These are phyloP conservation scores for Vulpes vulpes DNA, from an alignment of 2,113 vertebrate species.

Conservation along the genomic window DNA sequence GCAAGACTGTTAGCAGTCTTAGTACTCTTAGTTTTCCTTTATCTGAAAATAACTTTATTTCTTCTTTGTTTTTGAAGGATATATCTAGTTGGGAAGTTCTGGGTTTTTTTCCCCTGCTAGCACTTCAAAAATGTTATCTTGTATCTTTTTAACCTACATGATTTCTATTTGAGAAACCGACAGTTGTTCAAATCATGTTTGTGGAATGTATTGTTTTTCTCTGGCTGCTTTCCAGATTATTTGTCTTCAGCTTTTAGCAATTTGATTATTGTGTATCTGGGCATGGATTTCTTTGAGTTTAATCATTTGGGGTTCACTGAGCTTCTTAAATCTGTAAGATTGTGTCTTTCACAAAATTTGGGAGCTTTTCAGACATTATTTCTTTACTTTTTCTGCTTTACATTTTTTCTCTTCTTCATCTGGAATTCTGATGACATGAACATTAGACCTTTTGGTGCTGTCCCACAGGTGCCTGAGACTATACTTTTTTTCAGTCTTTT, in stretches of 20 bases:
- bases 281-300: background rate
- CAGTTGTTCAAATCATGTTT: background rate
- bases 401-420: background rate
- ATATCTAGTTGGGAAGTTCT: background rate
- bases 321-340: background rate
- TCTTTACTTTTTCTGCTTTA: constrained; percentile 3
- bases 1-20: background rate
- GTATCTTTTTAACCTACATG: background rate
- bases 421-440: background rate
- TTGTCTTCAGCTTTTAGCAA: background rate
- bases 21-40: constrained; percentile 5
- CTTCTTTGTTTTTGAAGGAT: background rate
- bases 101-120: background rate
- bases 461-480: background rate
- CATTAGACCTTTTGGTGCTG: background rate
- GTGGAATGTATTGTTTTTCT: background rate
- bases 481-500: background rate
- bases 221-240: background rate
- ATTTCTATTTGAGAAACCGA: constrained; percentile 19
- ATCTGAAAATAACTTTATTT: constrained; percentile 32
- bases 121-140: constrained; percentile 15
- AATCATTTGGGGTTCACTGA: background rate
- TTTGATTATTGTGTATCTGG: background rate
- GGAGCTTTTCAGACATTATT: background rate
- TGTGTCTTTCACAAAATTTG: constrained; percentile 30